Evolutionary conservation across 2,797 vertebrate species (phyloP).

Genomic region (Siniperca scherzeri): DNA sequence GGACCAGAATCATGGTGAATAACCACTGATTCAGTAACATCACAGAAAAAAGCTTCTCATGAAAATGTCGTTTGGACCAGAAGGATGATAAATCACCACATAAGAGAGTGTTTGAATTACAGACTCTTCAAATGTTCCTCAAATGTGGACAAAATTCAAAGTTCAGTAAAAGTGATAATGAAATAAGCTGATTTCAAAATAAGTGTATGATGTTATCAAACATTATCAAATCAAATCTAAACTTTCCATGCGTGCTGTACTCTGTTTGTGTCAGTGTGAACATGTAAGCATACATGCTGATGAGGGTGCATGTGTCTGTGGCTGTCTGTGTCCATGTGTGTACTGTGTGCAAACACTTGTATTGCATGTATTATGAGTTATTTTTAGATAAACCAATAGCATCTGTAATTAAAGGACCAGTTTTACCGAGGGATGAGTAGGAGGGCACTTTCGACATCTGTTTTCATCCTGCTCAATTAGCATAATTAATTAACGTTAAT

Average conservation of each 20-base stretch:
- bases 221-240: not conserved
- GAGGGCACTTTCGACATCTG: conserved; percentile 88
- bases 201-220: not conserved
- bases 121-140: not conserved
- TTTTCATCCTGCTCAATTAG: conserved; percentile 90
- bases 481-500: conserved; percentile 92
- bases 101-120: too few relatives aligned
- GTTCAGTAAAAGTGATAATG: not conserved
- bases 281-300: not conserved
- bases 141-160: not conserved
- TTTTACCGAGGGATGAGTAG: conserved; percentile 64
- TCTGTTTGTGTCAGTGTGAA: not conserved
- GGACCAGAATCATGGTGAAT: not conserved
- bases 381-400: conserved; percentile 87
- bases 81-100: too few relatives aligned
- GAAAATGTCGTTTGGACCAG: too few relatives aligned
- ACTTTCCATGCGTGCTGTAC: not conserved
- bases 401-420: conserved; percentile 85
- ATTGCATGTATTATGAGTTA: conserved; percentile 66
- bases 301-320: not conserved
- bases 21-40: not conserved
- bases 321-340: conserved; percentile 13
- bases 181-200: not conserved
- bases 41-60: too few relatives aligned
- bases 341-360: conserved; percentile 43